Conservation (phyloP, 2,797 vertebrate species). For the Peromyscus melanophrys region DNA sequence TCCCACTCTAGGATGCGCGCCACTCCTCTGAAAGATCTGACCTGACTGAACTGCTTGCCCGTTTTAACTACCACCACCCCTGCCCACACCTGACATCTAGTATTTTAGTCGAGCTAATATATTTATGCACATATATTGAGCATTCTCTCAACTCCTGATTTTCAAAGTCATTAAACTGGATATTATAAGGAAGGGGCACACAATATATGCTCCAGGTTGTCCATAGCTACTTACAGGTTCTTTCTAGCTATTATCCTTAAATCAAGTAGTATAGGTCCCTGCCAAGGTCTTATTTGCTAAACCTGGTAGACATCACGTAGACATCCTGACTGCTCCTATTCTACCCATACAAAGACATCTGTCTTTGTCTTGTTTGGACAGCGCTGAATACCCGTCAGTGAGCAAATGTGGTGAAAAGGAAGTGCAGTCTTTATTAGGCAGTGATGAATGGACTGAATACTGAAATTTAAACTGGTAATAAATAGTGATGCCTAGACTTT, state of each 20-base stretch:
- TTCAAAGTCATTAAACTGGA: constrained; percentile 48
- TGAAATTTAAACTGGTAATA: constrained; percentile 79
- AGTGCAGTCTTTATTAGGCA: constrained; percentile 67
- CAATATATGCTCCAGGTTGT: not conserved
- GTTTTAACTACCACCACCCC: not conserved
- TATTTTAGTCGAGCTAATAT: constrained; percentile 32
- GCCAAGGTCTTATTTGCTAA: constrained; percentile 47
- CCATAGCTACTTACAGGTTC: constrained; percentile 38
- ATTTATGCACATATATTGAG: constrained; percentile 31
- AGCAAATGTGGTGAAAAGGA: constrained; percentile 68
- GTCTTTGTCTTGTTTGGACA: constrained; percentile 57
- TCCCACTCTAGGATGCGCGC: not conserved
- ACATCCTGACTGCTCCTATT: constrained; percentile 34
- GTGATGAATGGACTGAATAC: constrained; percentile 68
- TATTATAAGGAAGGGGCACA: not conserved
- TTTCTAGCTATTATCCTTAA: constrained; percentile 51
- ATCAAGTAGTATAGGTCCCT: constrained; percentile 14
- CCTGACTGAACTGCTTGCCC: not conserved
- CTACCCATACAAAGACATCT: constrained; percentile 59
- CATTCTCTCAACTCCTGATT: constrained; percentile 32
- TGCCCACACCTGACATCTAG: not conserved
- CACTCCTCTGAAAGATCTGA: not conserved
- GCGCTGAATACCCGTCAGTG: not conserved
- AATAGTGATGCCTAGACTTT: constrained; percentile 67
- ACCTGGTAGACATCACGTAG: constrained; percentile 44